Conservation (phyloP, 2,888 invertebrate genomes). For the Tipula vernalis region DNA sequence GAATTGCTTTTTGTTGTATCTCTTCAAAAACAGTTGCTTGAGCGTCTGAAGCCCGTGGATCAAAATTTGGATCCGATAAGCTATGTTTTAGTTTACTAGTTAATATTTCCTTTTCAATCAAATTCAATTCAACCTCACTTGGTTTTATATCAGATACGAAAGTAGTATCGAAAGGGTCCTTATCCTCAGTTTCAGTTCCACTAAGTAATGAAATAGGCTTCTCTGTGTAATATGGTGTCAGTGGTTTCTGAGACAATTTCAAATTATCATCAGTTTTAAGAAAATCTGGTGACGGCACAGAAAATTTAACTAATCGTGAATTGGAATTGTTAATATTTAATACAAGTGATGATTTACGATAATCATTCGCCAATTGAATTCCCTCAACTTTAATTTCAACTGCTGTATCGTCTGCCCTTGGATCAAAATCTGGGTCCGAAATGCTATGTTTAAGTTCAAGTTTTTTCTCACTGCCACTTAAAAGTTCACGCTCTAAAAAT, state of each 20-base stretch:
- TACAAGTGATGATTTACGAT: constrained; percentile 47
- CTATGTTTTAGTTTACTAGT: constrained; percentile 41
- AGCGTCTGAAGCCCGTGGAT: constrained; percentile 37
- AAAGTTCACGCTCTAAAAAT: constrained; percentile 62
- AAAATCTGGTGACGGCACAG: constrained; percentile 45
- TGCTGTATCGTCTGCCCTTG: constrained; percentile 45
- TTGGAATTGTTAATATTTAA: constrained; percentile 41
- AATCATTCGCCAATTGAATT: constrained; percentile 21
- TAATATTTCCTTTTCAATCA: constrained; percentile 59
- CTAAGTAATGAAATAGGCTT: constrained; percentile 31
- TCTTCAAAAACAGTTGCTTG: constrained; percentile 18
- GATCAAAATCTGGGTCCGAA: constrained; percentile 73
- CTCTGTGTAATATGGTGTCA: constrained; percentile 70
- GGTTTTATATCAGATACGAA: constrained; percentile 63
- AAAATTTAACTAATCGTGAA: constrained; percentile 39
- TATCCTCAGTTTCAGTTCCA: constrained; percentile 41
- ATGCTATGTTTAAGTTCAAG: constrained; percentile 38
- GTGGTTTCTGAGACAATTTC: constrained; percentile 51
- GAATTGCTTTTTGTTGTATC: constrained; percentile 23
- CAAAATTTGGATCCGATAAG: constrained; percentile 48
- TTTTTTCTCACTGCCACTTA: constrained; percentile 36
- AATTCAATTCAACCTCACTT: constrained; percentile 62
- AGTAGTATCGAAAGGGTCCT: constrained; percentile 80
- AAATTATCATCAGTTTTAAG: constrained; percentile 42
- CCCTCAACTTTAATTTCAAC: constrained; percentile 14